phyloP scores from a whole-genome alignment of 1,140 invertebrate species.

The Pachyrhynchus sulphureomaculatus region DNA sequence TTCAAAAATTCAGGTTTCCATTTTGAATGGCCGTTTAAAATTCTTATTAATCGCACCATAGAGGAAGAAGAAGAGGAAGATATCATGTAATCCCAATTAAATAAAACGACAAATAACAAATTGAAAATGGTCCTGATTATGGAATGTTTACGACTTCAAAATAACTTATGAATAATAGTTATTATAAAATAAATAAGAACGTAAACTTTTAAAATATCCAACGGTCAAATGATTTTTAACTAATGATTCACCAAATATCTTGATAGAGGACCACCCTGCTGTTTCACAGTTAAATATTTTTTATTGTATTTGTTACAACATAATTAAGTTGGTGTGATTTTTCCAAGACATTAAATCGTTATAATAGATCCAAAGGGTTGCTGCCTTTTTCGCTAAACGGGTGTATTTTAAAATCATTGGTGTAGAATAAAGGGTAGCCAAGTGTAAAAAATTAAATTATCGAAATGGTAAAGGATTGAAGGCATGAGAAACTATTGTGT shows the following conservation, averaged over 20 bases:
- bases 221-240: not conserved
- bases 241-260: not conserved
- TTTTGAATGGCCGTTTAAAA: no score
- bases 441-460: constrained; percentile 27
- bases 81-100: no score
- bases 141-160: no score
- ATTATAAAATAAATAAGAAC: no score
- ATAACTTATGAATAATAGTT: no score
- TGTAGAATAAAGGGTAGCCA: constrained; percentile 24
- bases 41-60: no score
- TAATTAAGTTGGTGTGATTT: constrained; percentile 34
- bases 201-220: no score
- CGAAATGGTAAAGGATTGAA: not conserved
- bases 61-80: no score
- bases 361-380: constrained; percentile 27
- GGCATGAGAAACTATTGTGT: not conserved
- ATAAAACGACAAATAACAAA: no score
- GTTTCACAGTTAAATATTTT: not conserved
- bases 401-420: constrained; percentile 24
- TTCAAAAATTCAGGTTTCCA: no score
- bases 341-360: constrained; percentile 26
- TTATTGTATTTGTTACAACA: constrained; percentile 24
- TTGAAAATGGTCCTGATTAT: no score
- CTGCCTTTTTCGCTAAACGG: constrained; percentile 27
- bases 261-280: not conserved